Conservation (phyloP, 2,797 vertebrate species). For the Pangasius sanitwongsei region DNA sequence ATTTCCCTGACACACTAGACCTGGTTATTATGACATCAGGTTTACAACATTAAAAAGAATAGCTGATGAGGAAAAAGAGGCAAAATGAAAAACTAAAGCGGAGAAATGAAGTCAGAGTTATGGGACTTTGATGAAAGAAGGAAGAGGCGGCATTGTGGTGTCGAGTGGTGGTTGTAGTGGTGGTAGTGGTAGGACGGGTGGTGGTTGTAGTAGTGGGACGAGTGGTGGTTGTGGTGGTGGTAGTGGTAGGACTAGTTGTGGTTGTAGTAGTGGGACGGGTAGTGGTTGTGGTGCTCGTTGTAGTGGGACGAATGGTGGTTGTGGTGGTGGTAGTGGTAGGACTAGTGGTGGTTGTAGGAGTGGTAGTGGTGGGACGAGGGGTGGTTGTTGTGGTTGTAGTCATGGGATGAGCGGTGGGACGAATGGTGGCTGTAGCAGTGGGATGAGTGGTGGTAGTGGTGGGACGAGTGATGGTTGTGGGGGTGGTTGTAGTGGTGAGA, state of each 20-base stretch:
- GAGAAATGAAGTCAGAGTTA: neutral
- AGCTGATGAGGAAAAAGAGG: neutral
- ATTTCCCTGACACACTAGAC: neutral
- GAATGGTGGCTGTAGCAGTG: neutral
- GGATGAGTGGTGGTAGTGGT: neutral
- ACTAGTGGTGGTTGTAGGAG: neutral
- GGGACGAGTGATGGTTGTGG: neutral
- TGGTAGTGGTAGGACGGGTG: neutral
- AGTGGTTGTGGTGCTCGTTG: neutral
- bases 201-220: neutral
- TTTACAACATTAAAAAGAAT: neutral
- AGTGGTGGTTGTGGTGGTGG: neutral
- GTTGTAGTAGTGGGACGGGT: neutral
- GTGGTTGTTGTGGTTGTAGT: neutral
- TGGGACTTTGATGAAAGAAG: neutral
- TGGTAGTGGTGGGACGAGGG: neutral
- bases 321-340: neutral
- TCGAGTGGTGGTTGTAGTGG: neutral
- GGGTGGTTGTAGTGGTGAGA: neutral
- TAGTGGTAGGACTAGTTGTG: neutral
- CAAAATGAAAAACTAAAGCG: neutral
- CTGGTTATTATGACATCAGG: neutral
- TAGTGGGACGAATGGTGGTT: neutral
- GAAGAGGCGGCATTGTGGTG: conserved; percentile 13
- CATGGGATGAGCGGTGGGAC: neutral